Base-by-base conservation (phyloP, 2,113 vertebrate species). In the Syngnathus scovelli region DNA sequence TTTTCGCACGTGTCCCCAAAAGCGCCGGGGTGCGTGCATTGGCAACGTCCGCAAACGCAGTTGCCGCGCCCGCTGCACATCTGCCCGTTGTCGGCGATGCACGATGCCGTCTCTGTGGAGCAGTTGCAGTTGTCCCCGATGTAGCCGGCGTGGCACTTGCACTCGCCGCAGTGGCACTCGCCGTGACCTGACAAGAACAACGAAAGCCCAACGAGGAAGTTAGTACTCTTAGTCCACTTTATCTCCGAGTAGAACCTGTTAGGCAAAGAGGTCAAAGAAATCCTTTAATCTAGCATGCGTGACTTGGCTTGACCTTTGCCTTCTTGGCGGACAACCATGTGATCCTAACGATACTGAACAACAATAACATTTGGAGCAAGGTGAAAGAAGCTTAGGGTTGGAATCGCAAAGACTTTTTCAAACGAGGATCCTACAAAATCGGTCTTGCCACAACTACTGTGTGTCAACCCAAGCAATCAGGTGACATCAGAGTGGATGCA, bases 71-170 rank as follows among this genome's bases (percentile, higher is more conserved):
- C 92, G 0, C 94, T 98, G 91, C 97, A 99, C 82, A 97, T 92
- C 87, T 93, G 92, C 12, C 97, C 95, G 0, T 95, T 93, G 0
- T 89, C 92, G 11, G 94, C 91, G 0, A 92, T 33, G 41, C 97
- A 99, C 0, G 86, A 16, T 1, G 89, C 84, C 0, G 81, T 93
- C 82, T 95, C 92, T 0, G 92, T 97, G 2, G 94, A 94, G 84
- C 97, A 99, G 92, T 97, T 96, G 78, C 97, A 99, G 90, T 95
- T 98, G 89, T 98, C 96, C 9, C 96, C 97, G 0, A 95, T 75
- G 82, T 91, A 99, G 0, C 94, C 93, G 0, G 92, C 86, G 0
- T 98, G 94, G 82, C 97, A 99, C 75, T 95, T 95, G 81, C 97
- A 99, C 84, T 98, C 94, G 11, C 96, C 96, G 0, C 97, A 99